Conservation (phyloP, 2,797 vertebrate species). For the Prunella strophiata region DNA sequence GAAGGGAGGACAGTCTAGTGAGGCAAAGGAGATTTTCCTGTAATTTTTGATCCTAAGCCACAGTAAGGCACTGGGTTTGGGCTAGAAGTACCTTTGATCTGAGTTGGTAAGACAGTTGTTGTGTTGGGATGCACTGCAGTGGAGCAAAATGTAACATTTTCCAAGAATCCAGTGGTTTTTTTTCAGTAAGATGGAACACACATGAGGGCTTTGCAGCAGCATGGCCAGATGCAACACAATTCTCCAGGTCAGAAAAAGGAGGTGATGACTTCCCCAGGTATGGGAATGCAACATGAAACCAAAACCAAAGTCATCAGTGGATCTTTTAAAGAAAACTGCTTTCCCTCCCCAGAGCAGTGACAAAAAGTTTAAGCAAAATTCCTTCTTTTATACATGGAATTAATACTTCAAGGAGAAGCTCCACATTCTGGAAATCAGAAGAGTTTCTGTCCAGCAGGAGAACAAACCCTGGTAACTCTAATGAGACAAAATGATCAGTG, state of each 20-base stretch:
- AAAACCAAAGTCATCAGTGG: not conserved
- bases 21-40: not conserved
- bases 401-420: not conserved
- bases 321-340: not conserved
- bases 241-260: not conserved
- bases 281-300: not conserved
- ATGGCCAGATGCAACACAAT: fast-evolving
- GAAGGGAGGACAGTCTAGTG: not conserved
- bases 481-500: not conserved
- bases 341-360: not conserved
- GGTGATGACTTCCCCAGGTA: not conserved
- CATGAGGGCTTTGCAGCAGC: not conserved
- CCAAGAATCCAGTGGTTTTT: not conserved
- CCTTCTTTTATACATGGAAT: not conserved
- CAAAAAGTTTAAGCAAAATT: not conserved
- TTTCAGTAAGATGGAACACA: not conserved
- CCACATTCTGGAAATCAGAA: not conserved
- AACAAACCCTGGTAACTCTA: not conserved
- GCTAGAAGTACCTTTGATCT: not conserved
- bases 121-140: not conserved
- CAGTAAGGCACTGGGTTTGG: not conserved
- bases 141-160: not conserved
- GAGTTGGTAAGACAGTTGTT: not conserved
- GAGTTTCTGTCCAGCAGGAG: not conserved
- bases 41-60: not conserved